These are phyloP conservation scores for Pseudomyrmex gracilis DNA, from an alignment of 1,140 invertebrate genomes.

Conservation along the genomic window DNA sequence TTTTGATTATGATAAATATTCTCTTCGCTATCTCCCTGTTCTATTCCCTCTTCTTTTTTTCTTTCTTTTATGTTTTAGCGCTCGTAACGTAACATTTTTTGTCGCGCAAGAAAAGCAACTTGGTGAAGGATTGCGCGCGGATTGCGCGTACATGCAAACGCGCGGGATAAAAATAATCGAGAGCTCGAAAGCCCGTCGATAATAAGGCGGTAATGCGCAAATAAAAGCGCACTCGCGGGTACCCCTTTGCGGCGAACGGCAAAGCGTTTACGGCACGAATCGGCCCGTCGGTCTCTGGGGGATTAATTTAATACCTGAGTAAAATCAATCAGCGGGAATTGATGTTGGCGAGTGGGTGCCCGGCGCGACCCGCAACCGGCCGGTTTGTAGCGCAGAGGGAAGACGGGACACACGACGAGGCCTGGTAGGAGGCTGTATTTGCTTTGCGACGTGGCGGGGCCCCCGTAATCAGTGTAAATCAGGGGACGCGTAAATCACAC, in stretches of 20 bases:
- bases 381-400: constrained; percentile 37
- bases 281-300: constrained; percentile 55
- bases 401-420: constrained; percentile 53
- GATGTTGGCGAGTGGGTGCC: constrained; percentile 79
- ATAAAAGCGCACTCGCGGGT: constrained; percentile 39
- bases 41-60: background rate
- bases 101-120: background rate
- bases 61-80: background rate
- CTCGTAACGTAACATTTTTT: constrained; percentile 16
- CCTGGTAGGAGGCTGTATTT: constrained; percentile 77
- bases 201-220: constrained; percentile 57
- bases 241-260: constrained; percentile 28
- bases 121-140: background rate
- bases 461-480: constrained; percentile 85
- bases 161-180: constrained; percentile 29
- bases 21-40: background rate
- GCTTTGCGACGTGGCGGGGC: constrained; percentile 82
- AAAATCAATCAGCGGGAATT: constrained; percentile 84
- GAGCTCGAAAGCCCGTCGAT: constrained; percentile 27
- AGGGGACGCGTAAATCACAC: constrained; percentile 85
- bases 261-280: constrained; percentile 44
- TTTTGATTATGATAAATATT: background rate
- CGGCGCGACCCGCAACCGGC: constrained; percentile 63
- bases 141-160: background rate
- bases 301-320: constrained; percentile 84